Base-by-base conservation (phyloP, 2,888 invertebrate species). In the Ectobius pallidus region DNA sequence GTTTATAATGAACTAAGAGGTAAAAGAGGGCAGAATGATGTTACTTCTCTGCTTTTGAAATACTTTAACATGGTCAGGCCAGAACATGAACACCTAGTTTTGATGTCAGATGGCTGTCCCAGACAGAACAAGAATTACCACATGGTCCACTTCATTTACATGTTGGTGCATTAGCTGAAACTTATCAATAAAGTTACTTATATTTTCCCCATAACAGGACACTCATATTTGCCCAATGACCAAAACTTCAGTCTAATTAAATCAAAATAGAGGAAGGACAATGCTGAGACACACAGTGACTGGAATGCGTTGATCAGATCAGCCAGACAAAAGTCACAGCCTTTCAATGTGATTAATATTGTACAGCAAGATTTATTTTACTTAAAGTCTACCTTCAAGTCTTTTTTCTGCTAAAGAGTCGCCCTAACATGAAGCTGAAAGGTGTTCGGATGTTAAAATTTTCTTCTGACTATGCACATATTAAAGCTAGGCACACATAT, bases 11-110 rank as follows among this genome's bases (percentile, higher is more conserved):
- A 70, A 44, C 44, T 44, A 27, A 68, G 7, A 65, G 62, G 63
- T 34, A 73, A 72, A 46, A 74, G 73, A 70, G 73, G 73, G 6
- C 73, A 74, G 68, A 75, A 75, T 74, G 73, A n/a, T 73, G 68
- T 70, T 22, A 75, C 71, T 27, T 75, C 73, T 20, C 65, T 73
- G 27, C 61, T 75, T 67, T 62, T 75, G 34, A 69, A 73, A 7
- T 71, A 75, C 49, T 32, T 71, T n/a, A 62, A 61, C 42, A 44
- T 52, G 7, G 61, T 68, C 22, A 44, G 49, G 55, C 49, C 58
- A 34, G n/a, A 46, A 34, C 58, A 67, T 69, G 69, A 74, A 22
- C 39, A 71, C 22, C 52, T 74, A 27, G 73, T 74, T 34, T 67
- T 74, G 16, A 39, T 74, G 44, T 74, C 70, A 46, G 71, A 75